Conservation (phyloP, 2,113 vertebrate genomes). For the Ameiurus melas region DNA sequence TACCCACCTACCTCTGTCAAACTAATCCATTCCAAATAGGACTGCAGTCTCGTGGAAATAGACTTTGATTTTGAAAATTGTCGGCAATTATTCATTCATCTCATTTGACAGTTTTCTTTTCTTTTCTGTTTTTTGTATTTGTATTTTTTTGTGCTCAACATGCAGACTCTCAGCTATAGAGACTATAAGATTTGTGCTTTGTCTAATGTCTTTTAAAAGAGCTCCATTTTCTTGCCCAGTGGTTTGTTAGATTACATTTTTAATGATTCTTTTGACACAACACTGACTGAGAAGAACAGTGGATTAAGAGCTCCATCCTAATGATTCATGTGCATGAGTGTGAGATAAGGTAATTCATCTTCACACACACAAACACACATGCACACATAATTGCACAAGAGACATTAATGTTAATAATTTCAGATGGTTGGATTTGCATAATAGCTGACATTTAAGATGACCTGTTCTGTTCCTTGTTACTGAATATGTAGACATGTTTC, state of each 20-base stretch:
- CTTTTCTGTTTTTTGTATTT: neutral
- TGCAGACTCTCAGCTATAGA: neutral
- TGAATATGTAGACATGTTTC: neutral
- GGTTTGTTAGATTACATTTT: neutral
- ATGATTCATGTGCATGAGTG: neutral
- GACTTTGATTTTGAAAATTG: neutral
- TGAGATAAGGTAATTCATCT: neutral
- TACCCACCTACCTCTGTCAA: neutral
- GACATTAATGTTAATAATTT: constrained; percentile 54
- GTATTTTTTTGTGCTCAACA: neutral
- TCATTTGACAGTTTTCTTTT: no score
- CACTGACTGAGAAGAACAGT: neutral
- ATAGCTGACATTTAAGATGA: constrained; percentile 70
- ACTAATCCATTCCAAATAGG: neutral
- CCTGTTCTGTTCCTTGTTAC: constrained; percentile 4
- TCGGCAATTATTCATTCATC: neutral
- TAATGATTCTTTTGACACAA: neutral
- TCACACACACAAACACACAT: no score
- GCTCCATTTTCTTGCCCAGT: neutral
- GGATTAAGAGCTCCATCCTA: neutral
- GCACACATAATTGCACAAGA: neutral
- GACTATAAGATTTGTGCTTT: neutral
- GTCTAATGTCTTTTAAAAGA: neutral
- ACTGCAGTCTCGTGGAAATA: neutral
- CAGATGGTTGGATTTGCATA: constrained; percentile 66